Conservation (phyloP, 2,888 invertebrate genomes). For the Sepiola atlantica region DNA sequence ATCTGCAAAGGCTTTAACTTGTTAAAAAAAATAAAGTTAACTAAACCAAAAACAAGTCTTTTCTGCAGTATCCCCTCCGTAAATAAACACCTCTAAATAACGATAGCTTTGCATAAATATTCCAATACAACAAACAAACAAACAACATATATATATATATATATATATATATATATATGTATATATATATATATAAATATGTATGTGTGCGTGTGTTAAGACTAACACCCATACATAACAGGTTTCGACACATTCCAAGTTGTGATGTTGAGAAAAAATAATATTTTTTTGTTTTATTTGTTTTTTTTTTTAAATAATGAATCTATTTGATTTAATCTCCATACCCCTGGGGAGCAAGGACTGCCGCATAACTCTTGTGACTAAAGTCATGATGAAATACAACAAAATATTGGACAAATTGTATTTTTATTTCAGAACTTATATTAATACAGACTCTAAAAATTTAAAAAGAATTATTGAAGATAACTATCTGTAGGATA, state of each 20-base stretch:
- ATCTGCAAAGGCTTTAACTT: background rate
- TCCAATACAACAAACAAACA: background rate
- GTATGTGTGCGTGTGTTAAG: background rate
- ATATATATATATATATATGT: conserved; percentile 43
- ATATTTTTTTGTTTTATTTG: background rate
- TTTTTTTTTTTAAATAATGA: background rate
- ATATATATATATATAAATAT: conserved; percentile 42
- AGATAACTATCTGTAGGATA: background rate
- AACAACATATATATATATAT: background rate
- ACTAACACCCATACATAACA: background rate
- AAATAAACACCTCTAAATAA: background rate
- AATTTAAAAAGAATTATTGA: background rate
- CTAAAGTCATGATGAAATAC: background rate
- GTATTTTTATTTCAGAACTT: conserved; percentile 33
- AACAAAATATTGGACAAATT: background rate
- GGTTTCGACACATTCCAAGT: conserved; percentile 23
- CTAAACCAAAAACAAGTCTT: background rate
- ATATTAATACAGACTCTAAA: background rate
- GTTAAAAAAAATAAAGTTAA: background rate
- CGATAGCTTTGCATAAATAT: background rate
- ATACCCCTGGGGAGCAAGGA: background rate
- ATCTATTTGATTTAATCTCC: background rate
- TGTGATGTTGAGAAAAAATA: background rate
- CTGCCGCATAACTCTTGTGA: background rate
- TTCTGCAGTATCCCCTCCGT: background rate